These are phyloP conservation scores for Elephantulus edwardii DNA, from an alignment of 2,113 vertebrate genomes.

Conservation along the genomic window DNA sequence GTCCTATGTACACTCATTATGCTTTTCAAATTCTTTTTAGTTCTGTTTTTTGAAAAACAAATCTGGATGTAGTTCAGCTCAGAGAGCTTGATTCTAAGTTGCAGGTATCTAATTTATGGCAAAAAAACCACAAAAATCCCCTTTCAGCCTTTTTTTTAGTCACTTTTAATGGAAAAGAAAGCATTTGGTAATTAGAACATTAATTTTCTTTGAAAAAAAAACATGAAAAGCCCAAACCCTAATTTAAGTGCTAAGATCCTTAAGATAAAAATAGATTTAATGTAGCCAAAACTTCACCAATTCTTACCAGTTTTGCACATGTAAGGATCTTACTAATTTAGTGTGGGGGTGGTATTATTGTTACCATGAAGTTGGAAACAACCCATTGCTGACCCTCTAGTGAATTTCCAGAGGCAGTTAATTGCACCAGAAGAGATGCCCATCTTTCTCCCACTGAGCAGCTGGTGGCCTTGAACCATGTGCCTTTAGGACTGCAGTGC, in stretches of 20 bases:
- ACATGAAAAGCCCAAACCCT: background rate
- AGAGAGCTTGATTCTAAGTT: background rate
- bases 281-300: background rate
- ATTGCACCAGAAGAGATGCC: too few species aligned
- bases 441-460: too few species aligned
- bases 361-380: too few species aligned
- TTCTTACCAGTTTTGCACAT: background rate
- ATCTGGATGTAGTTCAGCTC: background rate
- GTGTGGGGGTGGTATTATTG: too few species aligned
- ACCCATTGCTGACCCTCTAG: too few species aligned
- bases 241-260: constrained; percentile 9
- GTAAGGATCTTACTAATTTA: background rate
- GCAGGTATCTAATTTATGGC: background rate
- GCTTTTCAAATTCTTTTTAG: constrained; percentile 19
- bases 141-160: background rate
- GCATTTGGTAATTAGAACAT: background rate
- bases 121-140: background rate
- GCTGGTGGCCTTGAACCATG: too few species aligned
- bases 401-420: too few species aligned
- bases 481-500: too few species aligned
- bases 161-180: background rate
- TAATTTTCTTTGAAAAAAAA: constrained; percentile 30
- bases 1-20: background rate
- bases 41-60: constrained; percentile 14
- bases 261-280: background rate